A percentile compares a stretch with the other conserved stretches of the same genome.
Conservation (phyloP, 1,140 invertebrate genomes). For the Mizuhopecten yessoensis region DNA sequence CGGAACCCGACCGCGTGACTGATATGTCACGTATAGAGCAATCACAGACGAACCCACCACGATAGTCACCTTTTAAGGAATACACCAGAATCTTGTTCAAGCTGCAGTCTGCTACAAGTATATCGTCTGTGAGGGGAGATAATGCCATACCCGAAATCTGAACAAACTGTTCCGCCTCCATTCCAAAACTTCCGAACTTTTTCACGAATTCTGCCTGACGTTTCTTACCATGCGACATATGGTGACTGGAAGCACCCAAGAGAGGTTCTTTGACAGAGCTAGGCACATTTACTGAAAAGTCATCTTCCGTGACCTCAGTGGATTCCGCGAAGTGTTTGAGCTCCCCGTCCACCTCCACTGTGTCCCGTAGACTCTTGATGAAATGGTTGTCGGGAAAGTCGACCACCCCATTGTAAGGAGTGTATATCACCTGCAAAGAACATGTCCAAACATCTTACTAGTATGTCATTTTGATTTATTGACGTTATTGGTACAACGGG, state of each 20-base stretch:
- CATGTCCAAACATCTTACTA: too few species aligned
- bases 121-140: constrained; percentile 64
- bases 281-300: neutral
- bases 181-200: constrained; percentile 67
- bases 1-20: constrained; percentile 60
- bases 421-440: constrained; percentile 63
- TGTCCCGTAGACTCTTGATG: constrained; percentile 66
- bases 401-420: constrained; percentile 68
- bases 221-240: constrained; percentile 53
- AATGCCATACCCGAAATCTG: constrained; percentile 67
- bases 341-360: constrained; percentile 43
- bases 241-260: constrained; percentile 49
- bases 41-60: constrained; percentile 67
- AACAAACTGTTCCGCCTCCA: constrained; percentile 58
- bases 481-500: too few species aligned
- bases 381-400: constrained; percentile 74
- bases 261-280: constrained; percentile 55
- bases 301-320: neutral
- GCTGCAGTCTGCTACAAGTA: constrained; percentile 70
- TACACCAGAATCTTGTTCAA: constrained; percentile 71
- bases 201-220: constrained; percentile 52
- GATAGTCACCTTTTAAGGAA: constrained; percentile 61
- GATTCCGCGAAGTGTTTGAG: constrained; percentile 31
- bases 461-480: too few species aligned
- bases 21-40: constrained; percentile 73